Percentiles rank a stretch among this genome's conserved stretches.
Conservation (phyloP, 2,888 invertebrate genomes). For the Beris morrisii region DNA sequence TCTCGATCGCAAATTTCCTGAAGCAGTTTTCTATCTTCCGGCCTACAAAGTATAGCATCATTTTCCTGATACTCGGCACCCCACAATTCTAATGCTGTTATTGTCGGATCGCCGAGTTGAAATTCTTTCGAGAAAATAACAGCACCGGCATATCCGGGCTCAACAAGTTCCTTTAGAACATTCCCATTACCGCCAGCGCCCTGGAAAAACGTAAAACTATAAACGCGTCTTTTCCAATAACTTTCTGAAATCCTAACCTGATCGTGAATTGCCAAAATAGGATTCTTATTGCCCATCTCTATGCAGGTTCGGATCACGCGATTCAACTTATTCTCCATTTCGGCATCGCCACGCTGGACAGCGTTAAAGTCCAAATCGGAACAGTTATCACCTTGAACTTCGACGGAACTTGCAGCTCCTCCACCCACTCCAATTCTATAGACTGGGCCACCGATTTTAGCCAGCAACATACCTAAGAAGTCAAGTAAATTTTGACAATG, state of each 20-base stretch:
- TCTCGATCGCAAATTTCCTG: conserved; percentile 80
- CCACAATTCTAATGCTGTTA: conserved; percentile 93
- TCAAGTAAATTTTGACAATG: conserved; percentile 43
- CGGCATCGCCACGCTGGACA: conserved; percentile 90
- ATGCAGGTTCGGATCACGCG: conserved; percentile 89
- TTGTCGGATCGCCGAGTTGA: conserved; percentile 91
- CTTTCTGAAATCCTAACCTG: conserved; percentile 58
- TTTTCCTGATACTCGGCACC: conserved; percentile 98
- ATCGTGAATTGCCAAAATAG: conserved; percentile 94
- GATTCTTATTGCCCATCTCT: conserved; percentile 79
- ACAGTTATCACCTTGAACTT: conserved; percentile 87
- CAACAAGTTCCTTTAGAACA: conserved; percentile 94
- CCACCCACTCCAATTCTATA: conserved; percentile 98
- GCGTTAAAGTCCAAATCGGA: conserved; percentile 92
- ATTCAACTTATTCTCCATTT: conserved; percentile 98
- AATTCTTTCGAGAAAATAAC: conserved; percentile 84
- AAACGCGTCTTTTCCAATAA: background rate
- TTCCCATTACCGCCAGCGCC: conserved; percentile 99
- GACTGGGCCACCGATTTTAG: conserved; percentile 96
- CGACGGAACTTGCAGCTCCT: conserved; percentile 96
- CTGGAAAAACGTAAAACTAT: conserved; percentile 42
- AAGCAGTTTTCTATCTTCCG: conserved; percentile 66
- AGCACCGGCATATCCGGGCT: conserved; percentile 81
- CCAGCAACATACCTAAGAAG: conserved; percentile 75
- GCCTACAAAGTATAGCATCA: conserved; percentile 81